These are phyloP conservation scores for Orestias chungarensis DNA, from an alignment of 2,797 vertebrate species.

Conservation along the genomic window DNA sequence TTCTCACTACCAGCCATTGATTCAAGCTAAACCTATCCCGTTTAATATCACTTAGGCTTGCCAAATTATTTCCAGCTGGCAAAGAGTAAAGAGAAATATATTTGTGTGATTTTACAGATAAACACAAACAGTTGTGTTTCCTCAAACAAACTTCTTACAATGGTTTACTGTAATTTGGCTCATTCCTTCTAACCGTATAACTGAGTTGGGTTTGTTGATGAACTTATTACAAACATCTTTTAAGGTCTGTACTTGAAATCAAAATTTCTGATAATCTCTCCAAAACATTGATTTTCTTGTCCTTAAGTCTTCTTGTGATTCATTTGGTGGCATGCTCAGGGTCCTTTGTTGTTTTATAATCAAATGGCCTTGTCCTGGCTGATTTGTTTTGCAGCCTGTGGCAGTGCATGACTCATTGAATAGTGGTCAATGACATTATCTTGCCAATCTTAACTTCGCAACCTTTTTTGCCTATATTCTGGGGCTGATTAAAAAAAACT, in stretches of 20 bases:
- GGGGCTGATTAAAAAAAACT: too few relatives aligned
- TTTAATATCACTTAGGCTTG: not conserved
- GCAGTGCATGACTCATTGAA: not conserved
- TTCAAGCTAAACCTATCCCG: not conserved
- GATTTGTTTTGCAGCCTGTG: not conserved
- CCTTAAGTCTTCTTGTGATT: not conserved
- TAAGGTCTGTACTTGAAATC: not conserved
- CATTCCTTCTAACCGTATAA: not conserved
- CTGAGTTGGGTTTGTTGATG: not conserved
- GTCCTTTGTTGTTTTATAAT: not conserved
- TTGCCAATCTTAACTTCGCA: too few relatives aligned
- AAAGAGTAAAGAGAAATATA: not conserved
- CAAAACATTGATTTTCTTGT: not conserved
- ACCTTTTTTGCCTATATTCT: too few relatives aligned
- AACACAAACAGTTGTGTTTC: too few relatives aligned
- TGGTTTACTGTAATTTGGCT: not conserved
- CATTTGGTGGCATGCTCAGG: not conserved
- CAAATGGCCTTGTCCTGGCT: not conserved
- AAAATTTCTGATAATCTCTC: not conserved
- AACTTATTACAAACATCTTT: not conserved
- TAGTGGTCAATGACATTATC: not conserved
- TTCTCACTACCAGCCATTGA: not conserved
- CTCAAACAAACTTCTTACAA: not conserved
- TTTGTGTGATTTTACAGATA: too few relatives aligned
- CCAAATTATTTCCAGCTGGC: not conserved